Evolutionary conservation across 2,113 vertebrate genomes (phyloP), one percentile per base, ranked within the genome.

Genomic region (Fregetta grallaria): DNA sequence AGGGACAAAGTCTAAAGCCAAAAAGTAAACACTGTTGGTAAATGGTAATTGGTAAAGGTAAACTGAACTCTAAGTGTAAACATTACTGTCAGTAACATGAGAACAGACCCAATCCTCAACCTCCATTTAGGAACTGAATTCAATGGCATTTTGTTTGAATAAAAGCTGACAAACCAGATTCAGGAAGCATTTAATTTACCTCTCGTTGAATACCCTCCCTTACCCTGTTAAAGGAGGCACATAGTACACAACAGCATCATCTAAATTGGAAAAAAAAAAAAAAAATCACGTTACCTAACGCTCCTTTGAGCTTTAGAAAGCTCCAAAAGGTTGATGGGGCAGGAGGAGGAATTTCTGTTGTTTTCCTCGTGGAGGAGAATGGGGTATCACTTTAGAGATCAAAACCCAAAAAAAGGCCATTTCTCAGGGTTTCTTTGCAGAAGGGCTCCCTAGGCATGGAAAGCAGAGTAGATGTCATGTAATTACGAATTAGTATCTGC

Each of bases 31-130:
- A 50, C 71, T 73, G 18, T 16, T 36, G 29, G 70, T 80, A 93
- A 47, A 82, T 30, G 40, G 38, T 45, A 80, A 91, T 61, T 80
- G 71, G 59, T 65, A 59, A 85, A 45, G 68, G 67, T 90, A 92
- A 95, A 81, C 23, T 76, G 92, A 96, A 88, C 71, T 91, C 53
- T 22, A 72, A 85, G 38, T 44, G 84, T 90, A 88, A 95, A 96
- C 61, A 95, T 47, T 59, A 27, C 34, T 73, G 27, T 72, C 77
- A 90, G 81, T 75, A 88, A 91, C 63, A 34, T 3, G 40, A 87
- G 56, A 78, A 91, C 34, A 94, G 62, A 75, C 21, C 25, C 36
- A 72, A 15, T 70, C 36, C 52, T 81, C 62, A 66, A 13, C 15
- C 27, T 34, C 23, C 7, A 1, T 53, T 66, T 17, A 82, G 45